Percentiles rank a stretch among this genome's conserved stretches.
Evolutionary conservation across 2,797 vertebrate genomes (phyloP).

Genomic region (Mareca penelope): DNA sequence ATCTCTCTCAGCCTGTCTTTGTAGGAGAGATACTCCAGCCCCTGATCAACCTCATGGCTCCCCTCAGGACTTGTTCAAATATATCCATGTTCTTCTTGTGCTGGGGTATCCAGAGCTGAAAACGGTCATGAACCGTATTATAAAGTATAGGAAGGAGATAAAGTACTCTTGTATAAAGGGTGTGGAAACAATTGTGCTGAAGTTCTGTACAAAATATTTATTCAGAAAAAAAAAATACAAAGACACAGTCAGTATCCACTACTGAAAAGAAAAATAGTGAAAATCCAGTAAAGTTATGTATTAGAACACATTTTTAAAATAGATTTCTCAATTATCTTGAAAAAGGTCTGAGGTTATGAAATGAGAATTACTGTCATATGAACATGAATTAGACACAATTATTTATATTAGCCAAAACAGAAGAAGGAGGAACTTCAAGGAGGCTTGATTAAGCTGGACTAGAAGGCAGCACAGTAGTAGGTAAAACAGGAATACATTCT

Average conservation of each 20-base stretch:
- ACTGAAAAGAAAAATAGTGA: background rate
- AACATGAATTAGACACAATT: background rate
- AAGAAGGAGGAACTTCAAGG: background rate
- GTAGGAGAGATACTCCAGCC: too few relatives aligned
- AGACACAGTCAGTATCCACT: background rate
- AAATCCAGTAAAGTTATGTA: background rate
- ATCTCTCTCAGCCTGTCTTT: too few relatives aligned
- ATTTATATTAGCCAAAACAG: background rate
- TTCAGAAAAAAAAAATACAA: background rate
- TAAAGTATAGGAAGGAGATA: background rate
- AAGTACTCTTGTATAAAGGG: background rate
- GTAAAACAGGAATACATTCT: background rate
- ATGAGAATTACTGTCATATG: background rate
- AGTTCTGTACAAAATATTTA: background rate
- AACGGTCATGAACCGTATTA: background rate
- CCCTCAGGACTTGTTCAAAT: too few relatives aligned
- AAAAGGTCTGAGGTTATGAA: background rate
- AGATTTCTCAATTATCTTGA: background rate
- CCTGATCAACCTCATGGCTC: too few relatives aligned
- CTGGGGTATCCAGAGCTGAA: too few relatives aligned
- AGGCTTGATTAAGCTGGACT: background rate
- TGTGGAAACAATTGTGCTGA: background rate
- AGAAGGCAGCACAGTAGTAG: background rate
- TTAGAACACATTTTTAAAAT: background rate
- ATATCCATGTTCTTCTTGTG: too few relatives aligned